phyloP scores from a whole-genome alignment of 1,140 invertebrate species.

The Brachionus koreanus region DNA sequence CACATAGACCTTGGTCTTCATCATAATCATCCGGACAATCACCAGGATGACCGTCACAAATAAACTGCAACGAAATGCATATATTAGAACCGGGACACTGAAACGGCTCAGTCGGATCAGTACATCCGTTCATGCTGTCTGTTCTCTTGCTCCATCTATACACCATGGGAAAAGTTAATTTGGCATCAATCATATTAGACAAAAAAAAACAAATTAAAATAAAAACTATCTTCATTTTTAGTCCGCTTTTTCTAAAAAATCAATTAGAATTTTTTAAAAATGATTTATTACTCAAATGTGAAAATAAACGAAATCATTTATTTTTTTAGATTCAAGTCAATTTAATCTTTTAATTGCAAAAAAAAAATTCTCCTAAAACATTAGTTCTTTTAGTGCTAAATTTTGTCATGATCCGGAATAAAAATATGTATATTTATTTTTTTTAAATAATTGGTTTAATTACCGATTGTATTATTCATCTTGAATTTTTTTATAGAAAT shows the following conservation, averaged over 20 bases:
- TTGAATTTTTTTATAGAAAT: too few relatives aligned
- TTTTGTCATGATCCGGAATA: background rate
- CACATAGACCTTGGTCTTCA: slow-evolving; percentile 36
- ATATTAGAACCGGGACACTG: slow-evolving; percentile 34
- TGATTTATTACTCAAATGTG: background rate
- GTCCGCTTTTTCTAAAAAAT: background rate
- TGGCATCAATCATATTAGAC: slow-evolving; percentile 1
- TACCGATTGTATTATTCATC: background rate
- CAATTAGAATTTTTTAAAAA: background rate
- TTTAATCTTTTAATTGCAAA: background rate
- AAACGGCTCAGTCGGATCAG: slow-evolving; percentile 39
- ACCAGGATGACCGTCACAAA: slow-evolving; percentile 43
- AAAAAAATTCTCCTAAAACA: background rate
- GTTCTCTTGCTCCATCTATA: slow-evolving; percentile 43
- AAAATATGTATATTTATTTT: background rate
- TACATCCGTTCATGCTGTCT: slow-evolving; percentile 6
- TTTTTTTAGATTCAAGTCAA: background rate
- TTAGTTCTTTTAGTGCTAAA: background rate
- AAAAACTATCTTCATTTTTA: slow-evolving; percentile 9
- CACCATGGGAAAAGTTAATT: slow-evolving; percentile 43
- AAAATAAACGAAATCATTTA: background rate
- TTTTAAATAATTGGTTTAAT: background rate
- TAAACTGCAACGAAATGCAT: slow-evolving; percentile 40
- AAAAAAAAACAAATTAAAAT: background rate
- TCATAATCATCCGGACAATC: slow-evolving; percentile 45